Conservation (phyloP, 1,140 invertebrate species). For the Atta cephalotes region DNA sequence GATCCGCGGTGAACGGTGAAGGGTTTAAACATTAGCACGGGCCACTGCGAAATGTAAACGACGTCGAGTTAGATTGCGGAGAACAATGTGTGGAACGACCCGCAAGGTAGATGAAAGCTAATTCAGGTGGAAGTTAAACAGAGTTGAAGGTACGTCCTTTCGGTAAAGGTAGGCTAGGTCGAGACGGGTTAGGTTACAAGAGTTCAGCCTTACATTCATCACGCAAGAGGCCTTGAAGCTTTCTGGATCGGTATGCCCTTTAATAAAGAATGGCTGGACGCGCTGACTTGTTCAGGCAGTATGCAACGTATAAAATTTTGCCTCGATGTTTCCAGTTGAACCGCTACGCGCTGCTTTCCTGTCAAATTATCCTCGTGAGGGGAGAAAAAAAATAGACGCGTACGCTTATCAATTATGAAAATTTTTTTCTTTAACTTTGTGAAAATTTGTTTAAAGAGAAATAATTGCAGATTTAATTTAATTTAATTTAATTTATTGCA, state of each 20-base stretch:
- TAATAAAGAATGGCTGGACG: conserved; percentile 57
- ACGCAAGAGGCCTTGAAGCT: conserved; percentile 55
- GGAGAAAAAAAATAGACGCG: conserved; percentile 22
- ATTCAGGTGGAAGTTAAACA: conserved; percentile 84
- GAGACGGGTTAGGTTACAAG: conserved; percentile 53
- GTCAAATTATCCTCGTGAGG: conserved; percentile 42
- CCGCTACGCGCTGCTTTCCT: conserved; percentile 4
- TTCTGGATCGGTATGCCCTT: conserved; percentile 35
- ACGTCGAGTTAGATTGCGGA: conserved; percentile 76
- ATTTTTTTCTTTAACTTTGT: conserved; percentile 18
- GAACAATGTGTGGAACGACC: conserved; percentile 77
- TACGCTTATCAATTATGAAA: conserved; percentile 26
- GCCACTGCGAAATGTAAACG: conserved; percentile 79
- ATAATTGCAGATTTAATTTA: background rate
- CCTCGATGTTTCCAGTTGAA: conserved; percentile 42
- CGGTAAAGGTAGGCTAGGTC: conserved; percentile 50
- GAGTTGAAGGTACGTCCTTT: conserved; percentile 72
- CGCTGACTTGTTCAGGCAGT: conserved; percentile 2
- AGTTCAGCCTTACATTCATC: conserved; percentile 77
- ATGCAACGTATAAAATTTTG: conserved; percentile 46
- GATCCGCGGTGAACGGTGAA: conserved; percentile 62
- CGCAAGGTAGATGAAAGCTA: conserved; percentile 76
- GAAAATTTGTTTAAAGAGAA: conserved; percentile 34
- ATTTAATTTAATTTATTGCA: too few species aligned
- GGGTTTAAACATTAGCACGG: conserved; percentile 80